Evolutionary conservation across 2,113 vertebrate species (phyloP).

Genomic region (Mormyrus lacerda): DNA sequence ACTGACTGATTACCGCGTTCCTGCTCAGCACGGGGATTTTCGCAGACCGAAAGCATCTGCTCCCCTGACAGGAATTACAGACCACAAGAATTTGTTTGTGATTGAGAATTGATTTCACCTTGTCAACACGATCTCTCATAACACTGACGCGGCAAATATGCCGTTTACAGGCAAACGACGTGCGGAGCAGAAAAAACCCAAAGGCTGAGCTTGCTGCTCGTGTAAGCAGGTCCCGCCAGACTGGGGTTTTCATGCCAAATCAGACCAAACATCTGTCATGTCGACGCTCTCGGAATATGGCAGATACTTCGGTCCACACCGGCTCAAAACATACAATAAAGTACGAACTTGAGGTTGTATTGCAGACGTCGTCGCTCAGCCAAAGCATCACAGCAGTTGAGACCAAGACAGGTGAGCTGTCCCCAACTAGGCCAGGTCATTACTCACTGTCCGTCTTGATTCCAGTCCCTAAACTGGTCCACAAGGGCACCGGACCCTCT

Average conservation of each 20-base stretch:
- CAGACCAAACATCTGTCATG: neutral
- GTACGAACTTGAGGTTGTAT: neutral
- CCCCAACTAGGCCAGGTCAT: neutral
- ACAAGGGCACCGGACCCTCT: neutral
- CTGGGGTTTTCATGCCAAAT: neutral
- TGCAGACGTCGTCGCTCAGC: neutral
- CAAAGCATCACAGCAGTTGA: neutral
- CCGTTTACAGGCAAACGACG: neutral
- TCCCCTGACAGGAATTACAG: constrained; percentile 11
- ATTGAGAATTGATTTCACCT: constrained; percentile 2
- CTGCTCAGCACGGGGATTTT: neutral
- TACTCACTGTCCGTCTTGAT: neutral
- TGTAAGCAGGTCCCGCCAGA: neutral
- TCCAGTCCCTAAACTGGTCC: neutral
- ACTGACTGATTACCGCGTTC: neutral
- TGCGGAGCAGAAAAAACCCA: neutral
- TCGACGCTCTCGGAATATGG: neutral
- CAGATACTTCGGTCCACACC: neutral
- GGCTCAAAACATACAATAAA: neutral
- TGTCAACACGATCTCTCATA: neutral
- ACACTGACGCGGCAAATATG: neutral
- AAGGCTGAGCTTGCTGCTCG: neutral
- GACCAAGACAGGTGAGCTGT: neutral
- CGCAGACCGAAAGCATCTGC: neutral
- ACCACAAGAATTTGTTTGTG: constrained; percentile 2